These are phyloP conservation scores for Ooceraea biroi DNA, from an alignment of 1,140 invertebrate genomes.

Conservation along the genomic window DNA sequence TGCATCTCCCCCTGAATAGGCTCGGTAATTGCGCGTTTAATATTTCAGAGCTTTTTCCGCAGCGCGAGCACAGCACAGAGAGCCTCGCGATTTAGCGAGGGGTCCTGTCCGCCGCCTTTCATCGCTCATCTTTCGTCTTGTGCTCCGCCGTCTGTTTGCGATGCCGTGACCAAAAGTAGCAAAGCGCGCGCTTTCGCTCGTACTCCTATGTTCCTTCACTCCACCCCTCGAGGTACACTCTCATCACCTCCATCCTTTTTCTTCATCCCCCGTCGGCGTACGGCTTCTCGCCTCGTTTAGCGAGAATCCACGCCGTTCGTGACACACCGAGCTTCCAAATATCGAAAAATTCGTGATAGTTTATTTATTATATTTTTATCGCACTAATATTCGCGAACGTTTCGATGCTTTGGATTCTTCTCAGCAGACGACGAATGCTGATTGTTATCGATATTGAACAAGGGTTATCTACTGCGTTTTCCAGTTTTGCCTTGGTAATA, in stretches of 20 bases:
- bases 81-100: conserved; percentile 81
- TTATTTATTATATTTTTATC: not conserved
- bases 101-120: conserved; percentile 64
- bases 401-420: too few species aligned
- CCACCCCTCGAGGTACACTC: conserved; percentile 46
- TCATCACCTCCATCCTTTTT: conserved; percentile 57
- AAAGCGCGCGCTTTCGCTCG: conserved; percentile 72
- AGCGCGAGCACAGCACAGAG: conserved; percentile 80
- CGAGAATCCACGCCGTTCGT: conserved; percentile 17
- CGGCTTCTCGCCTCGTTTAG: conserved; percentile 17
- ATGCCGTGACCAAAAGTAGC: conserved; percentile 76
- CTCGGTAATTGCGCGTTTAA: conserved; percentile 86
- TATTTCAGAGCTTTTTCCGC: conserved; percentile 85
- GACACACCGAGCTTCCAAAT: not conserved
- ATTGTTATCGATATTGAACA: too few species aligned
- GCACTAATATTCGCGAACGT: not conserved
- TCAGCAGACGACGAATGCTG: too few species aligned
- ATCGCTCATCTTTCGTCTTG: conserved; percentile 67
- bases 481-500: too few species aligned
- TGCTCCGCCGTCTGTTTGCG: conserved; percentile 67
- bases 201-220: not conserved
- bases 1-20: conserved; percentile 80
- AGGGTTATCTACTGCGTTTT: too few species aligned
- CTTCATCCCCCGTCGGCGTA: conserved; percentile 22
- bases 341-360: conserved; percentile 22